phyloP scores from a whole-genome alignment of 2,797 vertebrate genomes.

The Muscicapa comitata region DNA sequence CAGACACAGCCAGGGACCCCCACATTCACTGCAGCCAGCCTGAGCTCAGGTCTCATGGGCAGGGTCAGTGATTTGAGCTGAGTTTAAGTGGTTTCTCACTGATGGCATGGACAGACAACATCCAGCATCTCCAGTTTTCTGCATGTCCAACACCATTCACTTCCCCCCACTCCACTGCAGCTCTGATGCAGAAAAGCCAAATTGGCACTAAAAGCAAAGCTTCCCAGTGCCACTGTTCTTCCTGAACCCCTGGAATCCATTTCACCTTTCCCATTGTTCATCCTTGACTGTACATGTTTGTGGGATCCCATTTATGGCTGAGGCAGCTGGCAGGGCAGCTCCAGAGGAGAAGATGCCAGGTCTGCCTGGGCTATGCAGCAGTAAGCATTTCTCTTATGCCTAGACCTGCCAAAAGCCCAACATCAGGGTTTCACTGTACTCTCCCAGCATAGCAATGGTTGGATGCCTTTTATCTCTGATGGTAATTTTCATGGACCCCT shows the following conservation, averaged over 20 bases:
- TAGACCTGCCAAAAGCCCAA: constrained; percentile 57
- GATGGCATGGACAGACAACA: background rate
- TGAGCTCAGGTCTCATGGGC: background rate
- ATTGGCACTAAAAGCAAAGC: background rate
- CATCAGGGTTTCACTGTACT: constrained; percentile 34
- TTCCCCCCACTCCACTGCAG: fast-evolving
- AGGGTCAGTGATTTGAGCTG: background rate
- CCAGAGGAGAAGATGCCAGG: constrained; percentile 43
- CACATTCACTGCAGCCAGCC: background rate
- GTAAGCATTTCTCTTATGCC: constrained; percentile 34
- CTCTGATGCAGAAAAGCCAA: background rate
- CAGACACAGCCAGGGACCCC: background rate
- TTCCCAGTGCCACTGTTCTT: background rate
- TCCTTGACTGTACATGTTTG: constrained; percentile 37
- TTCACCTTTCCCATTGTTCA: constrained; percentile 32
- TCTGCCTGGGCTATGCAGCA: constrained; percentile 8
- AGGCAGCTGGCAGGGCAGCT: constrained; percentile 54
- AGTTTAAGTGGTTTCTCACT: background rate
- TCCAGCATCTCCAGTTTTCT: background rate
- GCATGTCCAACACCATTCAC: background rate
- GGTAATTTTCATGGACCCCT: constrained; percentile 38
- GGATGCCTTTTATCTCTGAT: constrained; percentile 56
- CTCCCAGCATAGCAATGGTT: constrained; percentile 51
- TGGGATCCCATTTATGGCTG: constrained; percentile 44
- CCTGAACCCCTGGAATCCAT: background rate